These are phyloP conservation scores for Glaucomys volans DNA, from an alignment of 2,113 vertebrate species.

Conservation along the genomic window DNA sequence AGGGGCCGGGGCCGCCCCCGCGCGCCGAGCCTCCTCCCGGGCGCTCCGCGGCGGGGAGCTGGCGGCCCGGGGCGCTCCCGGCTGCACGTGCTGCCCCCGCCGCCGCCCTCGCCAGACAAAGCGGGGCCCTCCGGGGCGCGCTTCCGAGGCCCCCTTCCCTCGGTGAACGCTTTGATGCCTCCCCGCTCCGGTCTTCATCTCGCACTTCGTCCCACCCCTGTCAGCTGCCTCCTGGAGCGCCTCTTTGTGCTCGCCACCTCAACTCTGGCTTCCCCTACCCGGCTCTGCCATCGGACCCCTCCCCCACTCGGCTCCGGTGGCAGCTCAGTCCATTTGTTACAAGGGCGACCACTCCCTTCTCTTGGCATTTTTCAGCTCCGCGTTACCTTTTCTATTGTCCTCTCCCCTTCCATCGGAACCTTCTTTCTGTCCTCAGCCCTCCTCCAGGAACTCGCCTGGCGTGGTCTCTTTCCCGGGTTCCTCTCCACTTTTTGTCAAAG, in stretches of 20 bases:
- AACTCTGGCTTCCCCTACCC: constrained; percentile 32
- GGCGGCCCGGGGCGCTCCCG: background rate
- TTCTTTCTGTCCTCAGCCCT: background rate
- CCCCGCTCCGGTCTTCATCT: background rate
- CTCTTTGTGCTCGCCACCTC: constrained; percentile 58
- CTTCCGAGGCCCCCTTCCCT: background rate
- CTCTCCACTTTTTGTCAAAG: background rate
- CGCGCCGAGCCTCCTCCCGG: background rate
- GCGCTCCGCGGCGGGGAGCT: background rate
- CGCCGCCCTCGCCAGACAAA: constrained; percentile 55
- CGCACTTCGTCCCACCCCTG: constrained; percentile 29
- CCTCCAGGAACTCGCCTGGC: background rate
- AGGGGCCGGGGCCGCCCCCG: background rate
- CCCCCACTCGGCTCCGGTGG: background rate
- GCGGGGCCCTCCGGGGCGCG: constrained; percentile 1
- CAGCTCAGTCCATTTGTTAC: background rate
- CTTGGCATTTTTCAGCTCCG: background rate
- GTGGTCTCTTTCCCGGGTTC: background rate
- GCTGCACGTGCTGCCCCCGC: constrained; percentile 71
- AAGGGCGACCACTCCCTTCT: background rate
- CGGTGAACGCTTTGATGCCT: constrained; percentile 64
- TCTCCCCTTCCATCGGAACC: background rate
- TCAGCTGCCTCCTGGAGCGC: constrained; percentile 46
- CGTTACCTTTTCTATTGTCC: background rate
- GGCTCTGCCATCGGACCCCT: background rate